Base-by-base conservation (phyloP, 2,888 invertebrate genomes). In the Melanargia galathea region DNA sequence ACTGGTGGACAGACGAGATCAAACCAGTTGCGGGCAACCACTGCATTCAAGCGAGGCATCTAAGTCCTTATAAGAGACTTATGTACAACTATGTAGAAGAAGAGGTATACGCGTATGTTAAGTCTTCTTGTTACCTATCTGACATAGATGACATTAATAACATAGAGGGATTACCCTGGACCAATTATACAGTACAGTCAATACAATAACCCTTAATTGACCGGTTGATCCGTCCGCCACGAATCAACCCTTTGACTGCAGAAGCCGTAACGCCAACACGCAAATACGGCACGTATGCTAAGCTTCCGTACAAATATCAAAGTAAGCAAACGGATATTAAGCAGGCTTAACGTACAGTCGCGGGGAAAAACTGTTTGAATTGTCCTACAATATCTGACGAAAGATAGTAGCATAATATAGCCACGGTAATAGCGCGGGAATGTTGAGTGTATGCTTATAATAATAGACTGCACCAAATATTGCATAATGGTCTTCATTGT, bases 271-370 rank as follows among this genome's bases (percentile, higher is more conserved):
- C 73, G 73, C 77, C 75, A 72, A 73, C 75, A 74, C 76, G 81
- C 83, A 84, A 86, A 87, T 79, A 82, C 76, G 74, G 77, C 60
- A 75, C 77, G 80, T 79, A 78, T 71, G 80, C 75, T 84, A 82
- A 85, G 86, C 87, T 76, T 71, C 70, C 73, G 72, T 78, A 82
- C 88, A 87, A 88, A 90, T 86, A 89, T 85, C 81, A 78, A 78
- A 83, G 85, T 81, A 81, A 82, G 84, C 87, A 84, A 81, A 82
- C 83, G 79, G 83, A 84, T 82, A 81, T 79, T 83, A 81, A 81
- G 83, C 82, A 72, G 81, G 83, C 80, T 85, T 84, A 78, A 65
- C 60, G 81, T 84, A 85, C 75, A 63, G 75, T 64, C 58, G 63
- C 63, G 62, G n/a, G 2, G 10, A 30, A 11, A 49, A 26, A 2